Conservation (phyloP, 2,888 invertebrate species). For the Epistrophe eligans region DNA sequence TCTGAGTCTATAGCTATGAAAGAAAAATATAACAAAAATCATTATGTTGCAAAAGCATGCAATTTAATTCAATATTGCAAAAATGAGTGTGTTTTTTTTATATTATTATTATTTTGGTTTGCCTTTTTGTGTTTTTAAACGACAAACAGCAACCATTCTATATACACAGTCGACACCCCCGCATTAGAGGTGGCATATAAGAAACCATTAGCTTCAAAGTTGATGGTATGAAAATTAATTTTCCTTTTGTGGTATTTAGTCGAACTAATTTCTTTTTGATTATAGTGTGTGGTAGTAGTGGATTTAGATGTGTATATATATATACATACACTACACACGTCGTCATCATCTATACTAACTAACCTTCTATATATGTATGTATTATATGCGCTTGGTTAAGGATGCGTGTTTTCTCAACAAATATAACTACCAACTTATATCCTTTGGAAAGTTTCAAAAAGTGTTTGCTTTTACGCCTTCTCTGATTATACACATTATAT, state of each 20-base stretch:
- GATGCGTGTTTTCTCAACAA: constrained; percentile 28
- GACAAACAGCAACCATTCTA: background rate
- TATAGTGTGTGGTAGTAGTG: constrained; percentile 16
- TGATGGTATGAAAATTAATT: constrained; percentile 16
- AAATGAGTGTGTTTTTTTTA: background rate
- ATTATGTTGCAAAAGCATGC: constrained; percentile 40
- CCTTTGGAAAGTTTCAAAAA: constrained; percentile 31
- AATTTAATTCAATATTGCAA: constrained; percentile 40
- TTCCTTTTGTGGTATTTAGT: constrained; percentile 38
- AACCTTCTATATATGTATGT: no score
- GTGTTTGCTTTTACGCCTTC: constrained; percentile 37
- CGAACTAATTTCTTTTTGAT: constrained; percentile 48
- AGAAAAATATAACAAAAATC: constrained; percentile 27
- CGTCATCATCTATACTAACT: no score
- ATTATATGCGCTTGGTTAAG: background rate
- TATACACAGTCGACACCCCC: constrained; percentile 10
- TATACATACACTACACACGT: background rate
- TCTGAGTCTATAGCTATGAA: background rate
- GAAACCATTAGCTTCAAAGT: constrained; percentile 20
- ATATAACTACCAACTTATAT: background rate
- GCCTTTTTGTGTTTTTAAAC: background rate
- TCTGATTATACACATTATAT: constrained; percentile 20
- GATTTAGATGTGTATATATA: background rate
- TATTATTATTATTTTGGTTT: background rate
- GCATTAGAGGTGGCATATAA: background rate